Base-by-base conservation (phyloP, 2,888 invertebrate species). In the Portevinia maculata region DNA sequence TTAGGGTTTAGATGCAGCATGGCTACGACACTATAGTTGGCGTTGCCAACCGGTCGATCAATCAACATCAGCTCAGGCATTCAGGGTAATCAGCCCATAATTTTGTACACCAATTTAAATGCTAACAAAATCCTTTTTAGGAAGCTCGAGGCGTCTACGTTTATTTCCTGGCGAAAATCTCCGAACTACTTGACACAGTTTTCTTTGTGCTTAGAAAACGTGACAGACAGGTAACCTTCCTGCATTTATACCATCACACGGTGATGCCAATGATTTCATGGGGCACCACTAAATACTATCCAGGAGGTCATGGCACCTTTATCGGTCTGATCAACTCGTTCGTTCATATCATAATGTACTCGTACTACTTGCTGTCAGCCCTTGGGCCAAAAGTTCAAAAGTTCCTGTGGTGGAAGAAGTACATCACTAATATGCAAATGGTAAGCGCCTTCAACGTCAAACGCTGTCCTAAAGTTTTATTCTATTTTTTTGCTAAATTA, bases 121-220 rank as follows among this genome's bases (percentile, higher is more conserved):
- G n/a, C 46, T 4, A 3, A n/a, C 5, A 30, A 30, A 3, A 17
- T 1, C 19, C 53, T 37, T 92, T 59, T 11, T 90, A 94, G 94
- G 93, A 92, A 88, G 94, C 92, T 0, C 92, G 93, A 87, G 95
- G 94, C 6, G 96, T 96, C 50, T 96, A 97, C 92, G 92, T 95
- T 87, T 98, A 97, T 89, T 97, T 96, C 90, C 89, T 97, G 86
- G 96, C 97, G 69, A 98, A 98, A 91, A 94, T 98, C 84, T 94
- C 96, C 0, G 98, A 98, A 89, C 93, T 98, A 3, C 92, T 97
- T 59, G 98, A 98, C 88, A 98, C 98, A 0, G 94, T 98, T 19
- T 98, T 98, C 92, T 98, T 98, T 91, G 96, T 98, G 15, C 92
- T 98, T 87, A 93, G 98, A 62, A 98, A 98, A 92, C 98, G 98